Evolutionary conservation across 2,888 invertebrate genomes (phyloP).

Genomic region (Zaprionus lineosus): DNA sequence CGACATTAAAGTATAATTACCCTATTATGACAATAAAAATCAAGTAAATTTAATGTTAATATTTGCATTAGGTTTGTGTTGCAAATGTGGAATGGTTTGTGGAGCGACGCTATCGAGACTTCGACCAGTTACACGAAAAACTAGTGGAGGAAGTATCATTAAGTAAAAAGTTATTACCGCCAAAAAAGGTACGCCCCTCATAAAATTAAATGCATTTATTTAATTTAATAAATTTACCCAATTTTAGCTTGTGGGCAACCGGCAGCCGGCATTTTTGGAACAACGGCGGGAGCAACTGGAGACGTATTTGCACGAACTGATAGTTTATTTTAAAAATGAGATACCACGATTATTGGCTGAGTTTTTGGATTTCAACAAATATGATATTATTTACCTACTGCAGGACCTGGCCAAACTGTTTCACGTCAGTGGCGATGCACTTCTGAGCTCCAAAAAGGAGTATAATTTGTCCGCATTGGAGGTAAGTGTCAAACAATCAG

Average conservation of each 20-base stretch:
- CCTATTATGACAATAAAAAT: background rate
- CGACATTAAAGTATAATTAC: slow-evolving; percentile 84
- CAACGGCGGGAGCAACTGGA: slow-evolving; percentile 91
- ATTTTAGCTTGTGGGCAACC: slow-evolving; percentile 86
- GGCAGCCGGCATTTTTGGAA: slow-evolving; percentile 93
- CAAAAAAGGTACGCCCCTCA: slow-evolving; percentile 87
- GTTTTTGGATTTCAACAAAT: slow-evolving; percentile 94
- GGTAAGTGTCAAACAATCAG: slow-evolving; percentile 84
- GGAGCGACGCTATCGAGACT: slow-evolving; percentile 93
- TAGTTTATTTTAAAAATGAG: slow-evolving; percentile 89
- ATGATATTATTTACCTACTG: slow-evolving; percentile 92
- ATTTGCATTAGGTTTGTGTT: slow-evolving; percentile 83
- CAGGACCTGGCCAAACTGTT: slow-evolving; percentile 92
- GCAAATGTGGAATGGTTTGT: slow-evolving; percentile 92
- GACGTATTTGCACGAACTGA: slow-evolving; percentile 90
- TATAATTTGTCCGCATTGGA: slow-evolving; percentile 91
- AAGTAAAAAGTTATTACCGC: slow-evolving; percentile 93
- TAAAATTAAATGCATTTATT: background rate
- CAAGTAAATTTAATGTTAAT: background rate
- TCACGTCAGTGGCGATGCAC: slow-evolving; percentile 88
- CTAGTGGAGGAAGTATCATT: slow-evolving; percentile 91
- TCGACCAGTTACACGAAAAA: slow-evolving; percentile 92
- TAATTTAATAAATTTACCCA: background rate
- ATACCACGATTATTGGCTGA: slow-evolving; percentile 92
- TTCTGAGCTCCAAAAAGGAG: slow-evolving; percentile 85